These are phyloP conservation scores for Tiliqua scincoides DNA, from an alignment of 2,113 vertebrate genomes.

Conservation along the genomic window DNA sequence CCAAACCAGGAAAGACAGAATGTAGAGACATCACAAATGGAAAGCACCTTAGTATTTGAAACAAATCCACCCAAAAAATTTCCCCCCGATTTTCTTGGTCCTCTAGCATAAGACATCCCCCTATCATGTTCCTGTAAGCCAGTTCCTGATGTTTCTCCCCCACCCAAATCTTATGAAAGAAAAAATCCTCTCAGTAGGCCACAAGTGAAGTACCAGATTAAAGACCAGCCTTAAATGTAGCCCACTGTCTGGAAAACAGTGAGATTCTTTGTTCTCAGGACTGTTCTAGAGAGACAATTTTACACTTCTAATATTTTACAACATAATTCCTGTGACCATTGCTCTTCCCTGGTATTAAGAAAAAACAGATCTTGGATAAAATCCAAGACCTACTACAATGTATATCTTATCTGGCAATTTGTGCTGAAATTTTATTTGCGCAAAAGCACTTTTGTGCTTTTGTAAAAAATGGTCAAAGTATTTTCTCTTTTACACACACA, in stretches of 20 bases:
- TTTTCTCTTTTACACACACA: not conserved
- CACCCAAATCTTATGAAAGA: not conserved
- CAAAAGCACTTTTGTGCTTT: not conserved
- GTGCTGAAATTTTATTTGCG: not conserved
- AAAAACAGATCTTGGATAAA: not conserved
- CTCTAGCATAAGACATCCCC: not conserved
- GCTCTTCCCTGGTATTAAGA: not conserved
- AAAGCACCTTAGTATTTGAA: not conserved
- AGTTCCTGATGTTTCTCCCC: not conserved
- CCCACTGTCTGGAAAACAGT: not conserved
- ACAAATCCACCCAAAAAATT: not conserved
- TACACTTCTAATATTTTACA: slow-evolving; percentile 12
- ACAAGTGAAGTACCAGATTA: slow-evolving; percentile 4
- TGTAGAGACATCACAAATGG: no score
- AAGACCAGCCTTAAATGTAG: not conserved
- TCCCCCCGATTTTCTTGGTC: not conserved
- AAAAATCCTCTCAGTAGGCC: slow-evolving; percentile 1
- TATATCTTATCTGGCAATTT: slow-evolving; percentile 2
- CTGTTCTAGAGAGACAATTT: not conserved
- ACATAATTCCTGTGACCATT: slow-evolving; percentile 7
- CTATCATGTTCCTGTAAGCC: not conserved
- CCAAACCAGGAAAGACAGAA: no score
- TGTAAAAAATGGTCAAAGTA: not conserved
- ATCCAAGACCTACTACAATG: not conserved
- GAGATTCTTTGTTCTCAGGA: slow-evolving; percentile 8